Percentiles rank a stretch among this genome's conserved stretches.
Evolutionary conservation across 1,140 invertebrate species (phyloP).

Genomic region (Galleria mellonella): DNA sequence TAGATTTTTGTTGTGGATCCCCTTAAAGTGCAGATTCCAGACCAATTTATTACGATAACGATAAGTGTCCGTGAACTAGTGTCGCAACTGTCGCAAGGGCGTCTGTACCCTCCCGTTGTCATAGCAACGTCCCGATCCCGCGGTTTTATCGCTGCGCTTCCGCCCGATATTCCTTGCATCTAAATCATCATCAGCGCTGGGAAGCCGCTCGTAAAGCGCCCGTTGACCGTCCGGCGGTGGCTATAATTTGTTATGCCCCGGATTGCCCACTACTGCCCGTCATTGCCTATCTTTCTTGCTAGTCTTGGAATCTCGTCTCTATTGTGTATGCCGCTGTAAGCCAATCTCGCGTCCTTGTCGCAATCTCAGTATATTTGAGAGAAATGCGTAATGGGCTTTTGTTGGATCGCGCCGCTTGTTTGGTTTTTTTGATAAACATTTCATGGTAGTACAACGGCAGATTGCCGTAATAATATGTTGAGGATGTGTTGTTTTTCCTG

Average conservation of each 20-base stretch:
- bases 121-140: conserved; percentile 33
- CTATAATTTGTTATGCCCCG: conserved; percentile 55
- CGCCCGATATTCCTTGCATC: conserved; percentile 61
- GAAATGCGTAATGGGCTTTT: no score
- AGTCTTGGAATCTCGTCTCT: conserved; percentile 30
- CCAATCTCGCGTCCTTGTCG: conserved; percentile 6
- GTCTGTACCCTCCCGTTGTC: conserved; percentile 41
- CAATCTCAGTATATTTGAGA: no score
- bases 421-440: no score
- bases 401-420: no score
- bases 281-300: conserved; percentile 12
- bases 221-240: conserved; percentile 46
- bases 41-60: conserved; percentile 68
- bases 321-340: conserved; percentile 36
- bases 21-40: conserved; percentile 54
- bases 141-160: conserved; percentile 43
- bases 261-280: conserved; percentile 14
- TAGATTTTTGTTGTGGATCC: conserved; percentile 53
- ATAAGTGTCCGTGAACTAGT: conserved; percentile 67
- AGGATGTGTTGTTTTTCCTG: no score
- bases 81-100: conserved; percentile 21
- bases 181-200: conserved; percentile 66
- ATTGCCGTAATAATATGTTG: no score
- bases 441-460: no score
- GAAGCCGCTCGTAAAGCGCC: conserved; percentile 54